Evolutionary conservation across 2,113 vertebrate genomes (phyloP), one percentile per base, ranked within the genome.

Genomic region (Hippoglossus stenolepis): DNA sequence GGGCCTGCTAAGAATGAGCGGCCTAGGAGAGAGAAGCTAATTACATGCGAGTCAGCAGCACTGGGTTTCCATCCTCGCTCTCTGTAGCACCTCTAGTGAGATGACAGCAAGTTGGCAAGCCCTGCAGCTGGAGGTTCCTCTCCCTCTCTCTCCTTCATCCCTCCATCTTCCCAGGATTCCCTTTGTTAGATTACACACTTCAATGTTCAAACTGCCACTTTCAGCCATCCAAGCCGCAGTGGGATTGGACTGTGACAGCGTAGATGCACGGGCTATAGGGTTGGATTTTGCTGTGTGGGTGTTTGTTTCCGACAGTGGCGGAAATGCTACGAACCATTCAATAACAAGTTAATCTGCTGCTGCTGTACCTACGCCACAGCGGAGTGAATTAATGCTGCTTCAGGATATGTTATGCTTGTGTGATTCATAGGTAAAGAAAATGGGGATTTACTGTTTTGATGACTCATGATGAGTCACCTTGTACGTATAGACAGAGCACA

Each of bases 91-190:
- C 88, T 92, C 88, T 75, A 85, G 75, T 75, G 61, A 89, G 89
- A 92, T 88, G 89, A 91, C 94, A 93, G 91, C 70, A 79, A 90
- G 86, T 90, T 93, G 91, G 89, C 88, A 89, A 86, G 80, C 89
- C 82, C 87, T 86, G 75, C 89, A 83, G 85, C 85, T 89, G 78
- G 84, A 88, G 89, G 87, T 85, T 90, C 82, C 75, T 83, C 78
- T 74, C 68, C 75, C 75, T 69, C 65, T 72, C 85, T 78, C 74
- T 70, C 53, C 61, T 72, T 73, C 79, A 83, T 85, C 84, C 79
- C 79, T 86, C 85, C 79, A 76, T 81, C 73, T 76, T 90, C 80
- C 47, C 77, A 90, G 89, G 88, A 88, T 92, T 92, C 90, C 89
- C 90, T 92, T 77, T 73, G 73, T 90, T 89, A 84, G 68, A 85